phyloP scores from a whole-genome alignment of 2,888 invertebrate genomes.

The Cylloceria caligata region DNA sequence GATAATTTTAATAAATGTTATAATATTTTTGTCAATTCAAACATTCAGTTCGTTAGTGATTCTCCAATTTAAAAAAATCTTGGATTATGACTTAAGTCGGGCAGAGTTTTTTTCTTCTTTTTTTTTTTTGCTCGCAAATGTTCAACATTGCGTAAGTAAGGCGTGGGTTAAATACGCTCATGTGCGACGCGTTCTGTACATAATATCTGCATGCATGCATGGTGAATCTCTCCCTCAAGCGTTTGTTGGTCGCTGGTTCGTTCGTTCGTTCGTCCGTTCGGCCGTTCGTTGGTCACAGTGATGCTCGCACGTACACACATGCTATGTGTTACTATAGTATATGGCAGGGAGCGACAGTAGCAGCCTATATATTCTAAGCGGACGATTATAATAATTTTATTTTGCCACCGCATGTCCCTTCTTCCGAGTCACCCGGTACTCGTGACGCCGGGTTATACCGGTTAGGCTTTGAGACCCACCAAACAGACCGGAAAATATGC shows the following conservation, averaged over 20 bases:
- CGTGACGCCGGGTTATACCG: conserved; percentile 76
- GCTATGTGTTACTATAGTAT: conserved; percentile 1
- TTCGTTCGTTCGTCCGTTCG: conserved; percentile 63
- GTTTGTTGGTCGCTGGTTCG: conserved; percentile 59
- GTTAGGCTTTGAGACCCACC: conserved; percentile 82
- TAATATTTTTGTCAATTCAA: no score
- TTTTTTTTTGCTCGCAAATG: conserved; percentile 35
- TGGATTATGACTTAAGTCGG: neutral
- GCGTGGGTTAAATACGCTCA: conserved; percentile 60
- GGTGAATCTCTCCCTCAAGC: conserved; percentile 63
- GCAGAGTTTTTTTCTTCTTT: neutral
- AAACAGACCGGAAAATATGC: conserved; percentile 84
- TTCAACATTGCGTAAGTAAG: conserved; percentile 60
- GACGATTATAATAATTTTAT: conserved; percentile 73
- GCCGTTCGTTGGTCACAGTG: conserved; percentile 56
- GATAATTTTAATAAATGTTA: no score
- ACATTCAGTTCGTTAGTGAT: no score
- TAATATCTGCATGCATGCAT: conserved; percentile 61
- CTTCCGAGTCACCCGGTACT: conserved; percentile 78
- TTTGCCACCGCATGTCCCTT: conserved; percentile 72
- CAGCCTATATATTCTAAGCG: conserved; percentile 67
- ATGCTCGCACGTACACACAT: conserved; percentile 42
- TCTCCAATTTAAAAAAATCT: neutral
- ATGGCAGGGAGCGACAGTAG: conserved; percentile 30
- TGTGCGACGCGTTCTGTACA: conserved; percentile 56